Conservation (phyloP, 2,113 vertebrate species). For the Pteruthius melanotis region DNA sequence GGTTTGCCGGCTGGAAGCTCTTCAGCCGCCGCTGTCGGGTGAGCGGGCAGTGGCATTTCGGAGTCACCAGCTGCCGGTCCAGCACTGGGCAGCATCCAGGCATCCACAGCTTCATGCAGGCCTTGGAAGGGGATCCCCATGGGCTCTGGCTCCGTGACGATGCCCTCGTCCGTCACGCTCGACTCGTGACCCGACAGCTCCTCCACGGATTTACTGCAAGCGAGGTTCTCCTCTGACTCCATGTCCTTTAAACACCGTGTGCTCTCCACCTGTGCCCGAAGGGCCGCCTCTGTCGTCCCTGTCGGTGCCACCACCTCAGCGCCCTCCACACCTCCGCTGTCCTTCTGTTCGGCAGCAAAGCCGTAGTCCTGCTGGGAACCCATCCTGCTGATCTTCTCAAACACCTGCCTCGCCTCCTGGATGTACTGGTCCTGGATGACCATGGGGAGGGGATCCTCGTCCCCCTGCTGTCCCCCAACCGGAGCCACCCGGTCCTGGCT, state of each 20-base stretch:
- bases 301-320: background rate
- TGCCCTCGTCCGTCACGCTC: constrained; percentile 92
- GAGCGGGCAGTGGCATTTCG: background rate
- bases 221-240: constrained; percentile 72
- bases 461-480: constrained; percentile 54
- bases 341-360: constrained; percentile 62
- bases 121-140: constrained; percentile 67
- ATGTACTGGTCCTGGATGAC: constrained; percentile 88
- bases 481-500: constrained; percentile 62
- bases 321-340: constrained; percentile 61
- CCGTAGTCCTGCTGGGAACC: constrained; percentile 76
- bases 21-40: background rate
- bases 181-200: constrained; percentile 92
- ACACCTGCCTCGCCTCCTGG: constrained; percentile 93
- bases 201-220: constrained; percentile 78
- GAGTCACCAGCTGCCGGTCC: background rate
- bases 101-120: constrained; percentile 68
- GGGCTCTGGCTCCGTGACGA: constrained; percentile 89
- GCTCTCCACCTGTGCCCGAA: constrained; percentile 9
- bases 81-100: constrained; percentile 69
- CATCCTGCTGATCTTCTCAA: constrained; percentile 94
- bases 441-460: constrained; percentile 75
- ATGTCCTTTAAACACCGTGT: constrained; percentile 51
- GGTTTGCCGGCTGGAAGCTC: constrained; percentile 57
- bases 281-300: background rate